Percentiles rank a stretch among this genome's conserved stretches.
phyloP scores from a whole-genome alignment of 2,888 invertebrate species.

The Andrena marginata region DNA sequence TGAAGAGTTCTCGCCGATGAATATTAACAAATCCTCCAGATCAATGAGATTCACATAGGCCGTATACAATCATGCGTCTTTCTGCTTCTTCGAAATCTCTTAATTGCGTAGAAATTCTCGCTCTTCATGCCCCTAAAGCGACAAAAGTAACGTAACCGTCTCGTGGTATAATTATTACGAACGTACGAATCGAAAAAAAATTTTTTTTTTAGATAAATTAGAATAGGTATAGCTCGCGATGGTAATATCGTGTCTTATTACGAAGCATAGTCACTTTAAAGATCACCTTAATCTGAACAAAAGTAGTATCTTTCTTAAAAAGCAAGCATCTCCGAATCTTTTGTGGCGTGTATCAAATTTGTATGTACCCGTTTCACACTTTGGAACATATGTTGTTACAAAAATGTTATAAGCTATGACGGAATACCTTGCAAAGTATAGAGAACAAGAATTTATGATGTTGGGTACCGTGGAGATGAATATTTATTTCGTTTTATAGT shows the following conservation, averaged over 20 bases:
- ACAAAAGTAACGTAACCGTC: not conserved
- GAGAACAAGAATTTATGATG: conserved; percentile 23
- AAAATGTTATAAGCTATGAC: not conserved
- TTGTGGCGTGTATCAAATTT: not conserved
- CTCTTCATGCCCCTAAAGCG: not conserved
- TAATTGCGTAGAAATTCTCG: not conserved
- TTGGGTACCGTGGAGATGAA: conserved; percentile 23
- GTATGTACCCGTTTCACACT: not conserved
- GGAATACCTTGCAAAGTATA: conserved; percentile 18
- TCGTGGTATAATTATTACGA: conserved; percentile 5
- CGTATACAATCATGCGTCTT: not conserved
- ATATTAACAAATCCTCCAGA: conserved; percentile 21
- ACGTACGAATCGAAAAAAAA: not conserved
- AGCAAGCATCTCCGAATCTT: not conserved
- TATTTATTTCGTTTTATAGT: conserved; percentile 5
- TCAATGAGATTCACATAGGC: conserved; percentile 6
- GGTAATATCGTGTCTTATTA: not conserved
- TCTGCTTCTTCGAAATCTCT: not conserved
- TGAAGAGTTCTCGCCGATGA: conserved; percentile 19
- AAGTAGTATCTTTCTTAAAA: not conserved
- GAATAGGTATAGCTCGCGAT: not conserved
- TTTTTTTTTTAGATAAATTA: not conserved
- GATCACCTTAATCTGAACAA: not conserved
- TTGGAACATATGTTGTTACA: not conserved
- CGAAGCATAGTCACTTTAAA: not conserved